phyloP scores from a whole-genome alignment of 2,113 vertebrate species.

The Toxotes chatareus region DNA sequence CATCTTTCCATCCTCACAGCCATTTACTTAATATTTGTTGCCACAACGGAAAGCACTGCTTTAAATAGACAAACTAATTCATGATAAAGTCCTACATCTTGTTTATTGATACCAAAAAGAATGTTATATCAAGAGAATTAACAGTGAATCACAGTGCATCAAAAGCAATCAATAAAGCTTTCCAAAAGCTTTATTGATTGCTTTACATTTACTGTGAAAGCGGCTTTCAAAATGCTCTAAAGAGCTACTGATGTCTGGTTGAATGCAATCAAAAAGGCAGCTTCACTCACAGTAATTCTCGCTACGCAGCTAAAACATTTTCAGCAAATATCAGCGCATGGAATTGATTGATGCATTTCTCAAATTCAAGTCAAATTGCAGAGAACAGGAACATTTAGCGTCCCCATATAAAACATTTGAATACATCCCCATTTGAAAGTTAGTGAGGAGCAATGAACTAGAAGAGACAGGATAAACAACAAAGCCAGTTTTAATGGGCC shows the following conservation, averaged over 20 bases:
- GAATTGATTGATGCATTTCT: neutral
- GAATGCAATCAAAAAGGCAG: neutral
- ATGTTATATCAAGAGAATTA: constrained; percentile 27
- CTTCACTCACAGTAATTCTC: neutral
- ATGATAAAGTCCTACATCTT: constrained; percentile 1
- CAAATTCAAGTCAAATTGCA: neutral
- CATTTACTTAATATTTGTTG: constrained; percentile 39
- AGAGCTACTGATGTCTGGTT: neutral
- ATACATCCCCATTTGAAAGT: neutral
- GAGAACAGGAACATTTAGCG: neutral
- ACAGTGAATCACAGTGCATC: constrained; percentile 23
- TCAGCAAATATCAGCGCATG: neutral
- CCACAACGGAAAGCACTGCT: constrained; percentile 54
- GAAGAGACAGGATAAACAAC: constrained; percentile 68
- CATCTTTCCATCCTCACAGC: neutral
- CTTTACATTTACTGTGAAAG: neutral
- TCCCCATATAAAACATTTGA: neutral
- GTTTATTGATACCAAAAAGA: neutral
- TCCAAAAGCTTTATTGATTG: constrained; percentile 28
- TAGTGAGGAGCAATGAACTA: constrained; percentile 32
- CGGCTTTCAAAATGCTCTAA: constrained; percentile 27
- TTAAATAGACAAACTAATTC: neutral
- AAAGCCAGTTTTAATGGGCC: constrained; percentile 82
- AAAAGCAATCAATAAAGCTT: constrained; percentile 33
- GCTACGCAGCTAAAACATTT: neutral